Evolutionary conservation across 2,797 vertebrate species (phyloP), one percentile per base, ranked within the genome.

Genomic region (Aphelocoma californica): DNA sequence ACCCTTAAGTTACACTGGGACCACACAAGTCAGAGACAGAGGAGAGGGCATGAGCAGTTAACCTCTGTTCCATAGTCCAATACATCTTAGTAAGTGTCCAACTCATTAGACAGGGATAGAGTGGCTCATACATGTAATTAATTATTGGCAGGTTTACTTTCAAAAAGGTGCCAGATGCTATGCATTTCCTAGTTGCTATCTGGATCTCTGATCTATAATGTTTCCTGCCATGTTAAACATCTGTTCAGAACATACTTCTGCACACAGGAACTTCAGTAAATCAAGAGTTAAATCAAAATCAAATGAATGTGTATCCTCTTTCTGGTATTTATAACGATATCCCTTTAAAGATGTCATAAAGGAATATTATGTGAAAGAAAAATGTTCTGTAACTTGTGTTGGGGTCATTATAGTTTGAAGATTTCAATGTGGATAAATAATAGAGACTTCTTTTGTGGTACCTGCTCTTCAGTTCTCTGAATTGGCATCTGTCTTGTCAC

Each of bases 71-170:
- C 44, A 54, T 20, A 78, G 75, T 67, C 88, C 81, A 94, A 95
- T 93, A 91, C 31, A 87, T 95, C 93, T 95, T 95, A 74, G 88
- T 90, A 96, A 95, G 58, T 85, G 83, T 93, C 65, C 62, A 90
- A 75, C 83, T 95, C 88, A 91, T 93, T 95, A 91, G 83, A 77
- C 60, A 75, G 64, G 83, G 67, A 90, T 47, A 64, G 72, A 86
- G 53, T 64, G 72, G 45, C 61, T 95, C 66, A 57, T 97, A 97
- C 85, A 88, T 93, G 92, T 95, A 97, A 98, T 97, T 97, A 98
- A 98, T 97, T 97, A 97, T 97, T 97, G 93, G 97, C 97, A 98
- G 90, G 97, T 97, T 97, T 93, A 96, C 88, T 92, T 96, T 97
- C 95, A 93, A 96, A 91, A 96, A 97, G 93, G 95, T 96, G 95